Percentiles rank a stretch among this genome's conserved stretches.
Evolutionary conservation across 1,140 invertebrate species (phyloP).

Genomic region (Lepidotrigona ventralis): DNA sequence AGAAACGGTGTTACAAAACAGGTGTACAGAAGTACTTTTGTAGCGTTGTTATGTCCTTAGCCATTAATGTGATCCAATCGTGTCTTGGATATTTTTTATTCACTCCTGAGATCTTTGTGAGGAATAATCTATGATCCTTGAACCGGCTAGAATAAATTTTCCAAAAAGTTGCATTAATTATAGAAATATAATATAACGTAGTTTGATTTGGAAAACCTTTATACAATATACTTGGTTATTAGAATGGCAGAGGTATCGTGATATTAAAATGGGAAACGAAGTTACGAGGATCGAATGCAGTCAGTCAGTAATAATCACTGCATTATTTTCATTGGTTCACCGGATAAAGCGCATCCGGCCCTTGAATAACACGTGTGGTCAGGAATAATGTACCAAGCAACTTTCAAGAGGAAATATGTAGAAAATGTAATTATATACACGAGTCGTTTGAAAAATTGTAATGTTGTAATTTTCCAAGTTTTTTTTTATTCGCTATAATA

Average conservation of each 20-base stretch:
- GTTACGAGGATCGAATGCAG: constrained; percentile 4
- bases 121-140: not conserved
- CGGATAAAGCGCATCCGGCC: constrained; percentile 29
- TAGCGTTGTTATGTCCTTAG: not conserved
- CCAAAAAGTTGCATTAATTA: not conserved
- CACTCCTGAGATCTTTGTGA: not conserved
- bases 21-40: not conserved
- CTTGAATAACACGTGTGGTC: constrained; percentile 1
- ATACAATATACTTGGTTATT: not conserved
- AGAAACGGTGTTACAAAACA: not conserved
- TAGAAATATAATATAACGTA: not conserved
- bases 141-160: not conserved
- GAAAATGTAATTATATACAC: constrained; percentile 7
- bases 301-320: constrained; percentile 1
- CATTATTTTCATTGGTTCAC: constrained; percentile 23
- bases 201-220: not conserved
- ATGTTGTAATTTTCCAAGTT: not conserved
- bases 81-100: not conserved
- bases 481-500: not conserved
- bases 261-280: constrained; percentile 4
- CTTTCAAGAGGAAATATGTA: not conserved
- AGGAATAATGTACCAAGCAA: not conserved
- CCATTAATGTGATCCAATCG: not conserved
- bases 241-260: not conserved
- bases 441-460: not conserved